Base-by-base conservation (phyloP, 2,888 invertebrate species). In the Altica lythri region DNA sequence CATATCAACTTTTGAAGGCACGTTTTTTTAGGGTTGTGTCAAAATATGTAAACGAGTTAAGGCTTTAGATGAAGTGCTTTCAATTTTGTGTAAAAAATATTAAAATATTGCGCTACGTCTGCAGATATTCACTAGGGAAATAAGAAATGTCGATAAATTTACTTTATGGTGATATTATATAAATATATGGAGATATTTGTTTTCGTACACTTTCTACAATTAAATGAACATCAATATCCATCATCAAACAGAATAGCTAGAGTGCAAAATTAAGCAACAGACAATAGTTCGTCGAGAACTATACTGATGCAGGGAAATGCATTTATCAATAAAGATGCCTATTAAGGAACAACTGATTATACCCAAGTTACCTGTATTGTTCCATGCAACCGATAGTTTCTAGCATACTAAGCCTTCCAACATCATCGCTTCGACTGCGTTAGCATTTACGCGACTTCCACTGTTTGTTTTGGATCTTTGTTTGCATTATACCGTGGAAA, bases 291-390 rank as follows among this genome's bases (percentile, higher is more conserved):
- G 30, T 30, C 30, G 10, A 4, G n/a, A 29, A 29, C 29, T 2
- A 2, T 29, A n/a, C n/a, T 29, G 30, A 30, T 30, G 30, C 30
- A 19, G 19, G 6, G 10, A 17, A 19, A 38, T 38, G 18, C 19
- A 10, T 38, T 46, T 34, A 46, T 46, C 46, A 46, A 34, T 34
- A 34, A 22, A 30, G 46, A 34, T 47, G 47, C 47, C 35, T 35
- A 47, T 37, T 37, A 35, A 47, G 35, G 47, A 35, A 16, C 18
- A 14, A 19, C 25, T 47, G 35, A 47, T 47, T 25, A 25, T 37
- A 25, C 37, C 35, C 19, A 16, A 34, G 47, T 47, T 47, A 37
- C 13, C 47, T 47, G 22, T 27, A 37, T 47, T 47, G 37, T 47
- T 27, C 16, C 9, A 8, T 16, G 35, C 25, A 18, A 37, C 35